These are phyloP conservation scores for Lasiommata megera DNA, from an alignment of 2,888 invertebrate species.

Conservation along the genomic window DNA sequence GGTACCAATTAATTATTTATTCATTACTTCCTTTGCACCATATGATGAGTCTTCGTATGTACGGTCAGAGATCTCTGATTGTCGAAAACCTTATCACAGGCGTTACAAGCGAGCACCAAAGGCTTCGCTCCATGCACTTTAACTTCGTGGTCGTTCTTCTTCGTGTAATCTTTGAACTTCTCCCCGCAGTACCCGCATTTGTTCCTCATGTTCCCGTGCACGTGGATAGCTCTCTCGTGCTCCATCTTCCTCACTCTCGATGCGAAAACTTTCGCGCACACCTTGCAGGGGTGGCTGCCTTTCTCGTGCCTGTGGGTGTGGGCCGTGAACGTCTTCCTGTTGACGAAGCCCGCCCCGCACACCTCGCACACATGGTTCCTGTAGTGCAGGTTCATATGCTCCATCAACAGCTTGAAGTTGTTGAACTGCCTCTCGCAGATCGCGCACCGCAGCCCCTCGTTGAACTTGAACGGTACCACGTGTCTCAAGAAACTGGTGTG, in stretches of 20 bases:
- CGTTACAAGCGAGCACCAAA: conserved; percentile 60
- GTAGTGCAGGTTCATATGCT: conserved; percentile 60
- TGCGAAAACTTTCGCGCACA: conserved; percentile 66
- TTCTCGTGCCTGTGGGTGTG: conserved; percentile 52
- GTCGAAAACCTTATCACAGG: conserved; percentile 70
- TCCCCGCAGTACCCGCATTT: conserved; percentile 52
- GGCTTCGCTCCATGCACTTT: conserved; percentile 60
- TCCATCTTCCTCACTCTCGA: conserved; percentile 60
- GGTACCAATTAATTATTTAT: background rate
- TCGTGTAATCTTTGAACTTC: conserved; percentile 61
- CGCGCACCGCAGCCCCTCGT: conserved; percentile 40
- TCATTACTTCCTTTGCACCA: conserved; percentile 44
- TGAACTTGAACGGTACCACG: conserved; percentile 50
- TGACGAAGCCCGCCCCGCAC: conserved; percentile 70
- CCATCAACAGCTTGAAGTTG: conserved; percentile 40
- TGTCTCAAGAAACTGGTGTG: conserved; percentile 42
- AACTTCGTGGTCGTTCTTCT: conserved; percentile 60
- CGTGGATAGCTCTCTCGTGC: conserved; percentile 63
- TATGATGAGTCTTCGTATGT: conserved; percentile 62
- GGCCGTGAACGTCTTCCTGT: conserved; percentile 45
- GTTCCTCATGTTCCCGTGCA: conserved; percentile 43
- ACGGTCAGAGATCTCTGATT: conserved; percentile 70
- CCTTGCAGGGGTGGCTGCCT: conserved; percentile 53
- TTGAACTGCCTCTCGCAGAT: conserved; percentile 37
- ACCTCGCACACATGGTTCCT: conserved; percentile 72